Evolutionary conservation across 1,140 invertebrate species (phyloP), one percentile per base, ranked within the genome.

Genomic region (Drosophila athabasca): DNA sequence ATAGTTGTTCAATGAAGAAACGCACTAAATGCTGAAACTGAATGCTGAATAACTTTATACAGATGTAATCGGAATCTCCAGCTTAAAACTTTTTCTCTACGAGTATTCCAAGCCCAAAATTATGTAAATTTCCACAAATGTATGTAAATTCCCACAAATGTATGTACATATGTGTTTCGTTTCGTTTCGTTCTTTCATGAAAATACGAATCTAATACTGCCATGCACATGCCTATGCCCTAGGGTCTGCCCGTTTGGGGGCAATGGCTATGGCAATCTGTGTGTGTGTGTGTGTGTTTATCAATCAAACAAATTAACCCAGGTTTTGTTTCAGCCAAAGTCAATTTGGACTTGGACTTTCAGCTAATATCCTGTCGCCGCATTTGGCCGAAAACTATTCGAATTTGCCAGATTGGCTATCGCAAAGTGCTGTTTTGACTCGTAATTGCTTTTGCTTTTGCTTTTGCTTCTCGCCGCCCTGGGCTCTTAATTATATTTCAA

Each of bases 341-440:
- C 82, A 71, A 85, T 87, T 87, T 87, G 50, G 59, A 29, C 57
- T 76, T 58, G 76, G 76, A 87, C 70, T 81, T 78, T 78, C 65
- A 53, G 78, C 83, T 82, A 87, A 87, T 87, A 87, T 87, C 82
- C 82, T 87, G 82, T 87, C 70, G 83, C 60, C 83, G 60, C 69
- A 68, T 77, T 67, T 74, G 70, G 65, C 54, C 29, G 58, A 75
- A 39, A 87, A 88, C 82, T 87, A 82, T 85, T 39, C 35, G 9
- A 69, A 69, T 87, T 13, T 39, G 35, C 84, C 62, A 80, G 65
- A 66, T 77, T 44, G 64, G 52, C 67, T 60, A 73, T 80, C 65
- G 53, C 58, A 71, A 65, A 52, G 48, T 76, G 58, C 58, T 81
- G 65, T 85, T 87, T 73, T 73, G 78, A 78, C 78, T 87, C 69